Base-by-base conservation (phyloP, 1,140 invertebrate genomes). In the Eciton burchellii region DNA sequence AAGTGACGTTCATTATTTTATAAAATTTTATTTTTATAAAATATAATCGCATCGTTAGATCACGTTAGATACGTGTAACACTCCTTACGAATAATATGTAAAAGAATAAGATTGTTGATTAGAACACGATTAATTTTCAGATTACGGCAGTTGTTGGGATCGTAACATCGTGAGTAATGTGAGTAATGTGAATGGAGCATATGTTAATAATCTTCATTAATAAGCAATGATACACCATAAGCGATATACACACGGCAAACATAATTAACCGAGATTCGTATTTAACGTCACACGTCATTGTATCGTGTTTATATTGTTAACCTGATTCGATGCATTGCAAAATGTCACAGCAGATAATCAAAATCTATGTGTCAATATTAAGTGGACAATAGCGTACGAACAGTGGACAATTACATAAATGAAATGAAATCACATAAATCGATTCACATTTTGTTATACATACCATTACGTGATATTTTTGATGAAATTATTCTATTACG, bases 261-360 rank as follows among this genome's bases (percentile, higher is more conserved):
- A 54, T 54, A 66, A 77, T 77, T 77, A 77, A 77, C 21, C 19
- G 62, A 66, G 62, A 77, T 77, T 65, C 45, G 35, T 16, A 21
- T 52, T 66, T 66, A 77, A 56, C 63, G 62, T 56, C 62, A 66
- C 16, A 54, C 29, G 16, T 21, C 6, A 77, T 68, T 41, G 19
- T 68, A 45, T 68, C 29, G 26, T 26, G 24, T 66, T 68, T 77
- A 76, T 43, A 68, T 68, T 74, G 49, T 54, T 77, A 68, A n/a
- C 16, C 35, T 35, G 35, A 41, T 77, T 77, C 41, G 35, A 66
- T 77, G 19, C 26, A 77, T 77, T 77, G 66, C 29, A 54, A 19
- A 77, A 24, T 68, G 16, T 56, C 29, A 54, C 12, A 29, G 52
- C 41, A 3, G 12, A 45, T 43, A 77, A 56, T 68, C 62, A 59